A percentile compares a stretch with the other conserved stretches of the same genome.
These are phyloP conservation scores for Limnephilus rhombicus DNA, from an alignment of 2,888 invertebrate species.

Conservation along the genomic window DNA sequence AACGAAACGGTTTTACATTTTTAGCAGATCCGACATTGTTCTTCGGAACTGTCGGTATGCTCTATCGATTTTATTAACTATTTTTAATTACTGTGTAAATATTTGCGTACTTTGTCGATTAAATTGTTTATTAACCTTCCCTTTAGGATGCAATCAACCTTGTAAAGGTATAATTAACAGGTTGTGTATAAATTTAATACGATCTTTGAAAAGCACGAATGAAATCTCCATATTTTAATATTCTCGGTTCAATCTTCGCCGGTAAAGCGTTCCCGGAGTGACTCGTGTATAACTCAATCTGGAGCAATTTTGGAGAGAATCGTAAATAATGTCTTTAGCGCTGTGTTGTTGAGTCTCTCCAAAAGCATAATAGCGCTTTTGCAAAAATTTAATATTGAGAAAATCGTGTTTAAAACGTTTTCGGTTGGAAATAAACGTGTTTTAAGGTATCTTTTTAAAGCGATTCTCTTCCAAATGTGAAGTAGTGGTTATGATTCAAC, in stretches of 20 bases:
- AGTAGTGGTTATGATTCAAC: no score
- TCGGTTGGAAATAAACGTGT: background rate
- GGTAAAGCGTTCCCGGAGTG: background rate
- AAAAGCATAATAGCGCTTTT: background rate
- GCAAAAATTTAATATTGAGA: background rate
- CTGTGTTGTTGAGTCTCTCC: background rate
- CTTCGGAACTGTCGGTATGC: no score
- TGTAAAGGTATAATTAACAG: background rate
- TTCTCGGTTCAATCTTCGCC: background rate
- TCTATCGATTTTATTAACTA: background rate
- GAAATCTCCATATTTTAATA: background rate
- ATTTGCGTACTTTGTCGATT: background rate
- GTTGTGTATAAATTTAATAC: background rate
- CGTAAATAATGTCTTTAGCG: background rate
- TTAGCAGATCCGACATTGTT: no score
- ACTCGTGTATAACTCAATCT: background rate
- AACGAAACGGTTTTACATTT: no score
- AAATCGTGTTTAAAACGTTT: background rate
- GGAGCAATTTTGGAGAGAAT: background rate
- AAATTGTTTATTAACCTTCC: background rate
- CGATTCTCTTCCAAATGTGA: no score
- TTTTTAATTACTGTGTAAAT: background rate
- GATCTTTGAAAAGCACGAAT: background rate
- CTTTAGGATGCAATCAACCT: background rate
- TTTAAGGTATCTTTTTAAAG: background rate